phyloP scores from a whole-genome alignment of 2,113 vertebrate species.

The Chelonoidis abingdonii region DNA sequence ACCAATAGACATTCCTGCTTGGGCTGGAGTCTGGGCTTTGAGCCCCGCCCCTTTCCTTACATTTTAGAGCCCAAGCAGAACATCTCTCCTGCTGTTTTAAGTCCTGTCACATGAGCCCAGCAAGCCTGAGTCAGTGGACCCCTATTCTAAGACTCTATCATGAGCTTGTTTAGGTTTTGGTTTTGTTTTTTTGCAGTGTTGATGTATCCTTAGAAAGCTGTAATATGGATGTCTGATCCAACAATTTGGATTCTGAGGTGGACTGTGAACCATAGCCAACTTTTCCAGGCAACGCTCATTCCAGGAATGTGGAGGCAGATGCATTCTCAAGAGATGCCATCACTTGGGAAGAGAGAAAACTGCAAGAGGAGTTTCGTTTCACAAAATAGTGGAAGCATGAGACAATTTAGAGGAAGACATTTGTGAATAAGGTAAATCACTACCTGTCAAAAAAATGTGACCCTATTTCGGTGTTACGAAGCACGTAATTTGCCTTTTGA shows the following conservation, averaged over 20 bases:
- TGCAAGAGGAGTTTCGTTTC: not conserved
- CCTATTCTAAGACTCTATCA: too few species aligned
- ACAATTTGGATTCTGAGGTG: not conserved
- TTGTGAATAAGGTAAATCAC: not conserved
- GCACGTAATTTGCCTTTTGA: too few species aligned
- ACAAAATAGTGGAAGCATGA: not conserved
- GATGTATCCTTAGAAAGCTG: not conserved
- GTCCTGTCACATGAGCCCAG: too few species aligned
- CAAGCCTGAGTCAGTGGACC: too few species aligned
- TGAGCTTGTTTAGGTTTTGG: too few species aligned
- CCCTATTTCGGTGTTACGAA: not conserved
- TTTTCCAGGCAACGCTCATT: not conserved
- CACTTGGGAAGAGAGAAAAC: not conserved
- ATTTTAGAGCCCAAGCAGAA: too few species aligned
- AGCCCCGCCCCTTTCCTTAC: not conserved
- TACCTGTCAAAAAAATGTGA: not conserved
- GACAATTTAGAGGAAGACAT: not conserved
- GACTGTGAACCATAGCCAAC: accelerated
- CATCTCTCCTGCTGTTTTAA: too few species aligned
- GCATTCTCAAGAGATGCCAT: not conserved
- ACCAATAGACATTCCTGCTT: not conserved
- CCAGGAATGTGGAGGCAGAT: not conserved
- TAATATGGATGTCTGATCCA: not conserved
- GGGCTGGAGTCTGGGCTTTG: not conserved
- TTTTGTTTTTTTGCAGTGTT: too few species aligned